These are phyloP conservation scores for Dendroctonus ponderosae DNA, from an alignment of 1,140 invertebrate species.

Conservation along the genomic window DNA sequence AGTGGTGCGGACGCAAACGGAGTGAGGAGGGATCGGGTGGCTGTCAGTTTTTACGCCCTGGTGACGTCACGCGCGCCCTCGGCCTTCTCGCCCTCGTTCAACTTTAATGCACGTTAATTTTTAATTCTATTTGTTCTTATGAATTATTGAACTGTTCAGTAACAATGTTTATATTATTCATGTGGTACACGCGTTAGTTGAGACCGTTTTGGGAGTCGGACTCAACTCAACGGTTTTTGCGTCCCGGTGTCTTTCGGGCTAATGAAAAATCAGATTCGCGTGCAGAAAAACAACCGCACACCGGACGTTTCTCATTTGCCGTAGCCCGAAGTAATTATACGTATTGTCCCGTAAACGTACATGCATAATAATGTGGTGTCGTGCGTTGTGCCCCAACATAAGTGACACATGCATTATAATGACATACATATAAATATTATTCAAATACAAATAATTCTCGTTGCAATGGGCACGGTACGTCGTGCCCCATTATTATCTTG, in stretches of 20 bases:
- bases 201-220: too few species aligned
- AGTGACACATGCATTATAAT: slow-evolving; percentile 23
- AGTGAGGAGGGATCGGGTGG: not conserved
- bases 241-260: too few species aligned
- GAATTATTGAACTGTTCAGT: slow-evolving; percentile 39
- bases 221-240: too few species aligned
- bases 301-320: too few species aligned
- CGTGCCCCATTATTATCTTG: too few species aligned
- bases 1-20: not conserved
- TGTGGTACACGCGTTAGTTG: slow-evolving; percentile 19
- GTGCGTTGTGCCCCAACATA: not conserved
- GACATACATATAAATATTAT: slow-evolving; percentile 12
- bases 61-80: slow-evolving; percentile 32
- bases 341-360: too few species aligned
- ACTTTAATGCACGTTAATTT: slow-evolving; percentile 36
- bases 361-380: too few species aligned
- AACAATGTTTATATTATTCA: slow-evolving; percentile 39
- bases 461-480: slow-evolving; percentile 3
- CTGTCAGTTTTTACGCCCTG: slow-evolving; percentile 28
- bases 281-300: too few species aligned
- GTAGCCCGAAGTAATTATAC: too few species aligned
- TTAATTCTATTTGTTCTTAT: slow-evolving; percentile 40
- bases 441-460: slow-evolving; percentile 15
- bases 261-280: too few species aligned
- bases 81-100: slow-evolving; percentile 22